phyloP scores from a whole-genome alignment of 2,888 invertebrate genomes.

The Perizoma affinitatum region DNA sequence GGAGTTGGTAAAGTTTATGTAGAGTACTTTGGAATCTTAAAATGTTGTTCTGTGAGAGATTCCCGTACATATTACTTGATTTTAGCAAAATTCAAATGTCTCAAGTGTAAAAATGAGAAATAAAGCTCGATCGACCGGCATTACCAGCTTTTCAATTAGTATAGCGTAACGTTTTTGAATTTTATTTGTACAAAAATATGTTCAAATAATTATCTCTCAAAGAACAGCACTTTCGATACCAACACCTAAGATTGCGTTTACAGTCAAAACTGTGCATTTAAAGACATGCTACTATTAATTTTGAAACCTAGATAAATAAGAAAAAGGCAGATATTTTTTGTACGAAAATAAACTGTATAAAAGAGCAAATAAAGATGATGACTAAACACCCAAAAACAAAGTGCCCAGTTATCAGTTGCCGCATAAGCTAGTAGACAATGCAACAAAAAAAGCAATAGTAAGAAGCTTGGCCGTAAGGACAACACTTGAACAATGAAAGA shows the following conservation, averaged over 20 bases:
- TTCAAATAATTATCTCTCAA: slow-evolving; percentile 34
- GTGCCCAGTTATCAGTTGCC: slow-evolving; percentile 17
- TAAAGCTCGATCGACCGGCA: no score
- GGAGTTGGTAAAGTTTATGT: slow-evolving; percentile 12
- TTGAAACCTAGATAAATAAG: slow-evolving; percentile 6
- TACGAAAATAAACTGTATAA: slow-evolving; percentile 7
- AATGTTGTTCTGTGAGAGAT: slow-evolving; percentile 36
- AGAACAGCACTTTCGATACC: slow-evolving; percentile 39
- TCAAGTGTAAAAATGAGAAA: no score
- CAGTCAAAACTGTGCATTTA: slow-evolving; percentile 39
- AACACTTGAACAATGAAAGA: slow-evolving; percentile 27
- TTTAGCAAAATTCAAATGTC: no score
- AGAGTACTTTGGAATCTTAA: neutral
- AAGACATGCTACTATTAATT: slow-evolving; percentile 42
- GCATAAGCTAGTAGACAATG: slow-evolving; percentile 29
- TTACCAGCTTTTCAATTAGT: no score
- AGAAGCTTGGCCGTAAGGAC: slow-evolving; percentile 19
- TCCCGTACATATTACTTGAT: neutral
- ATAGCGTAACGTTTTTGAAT: neutral
- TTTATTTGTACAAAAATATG: neutral
- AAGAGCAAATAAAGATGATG: slow-evolving; percentile 7
- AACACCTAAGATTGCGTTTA: slow-evolving; percentile 41
- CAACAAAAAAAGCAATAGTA: slow-evolving; percentile 31
- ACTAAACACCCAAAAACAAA: slow-evolving; percentile 6
- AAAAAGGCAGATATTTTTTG: slow-evolving; percentile 4